A percentile compares a stretch with the other conserved stretches of the same genome.
Evolutionary conservation across 2,113 vertebrate species (phyloP).

Genomic region (Hemicordylus capensis): DNA sequence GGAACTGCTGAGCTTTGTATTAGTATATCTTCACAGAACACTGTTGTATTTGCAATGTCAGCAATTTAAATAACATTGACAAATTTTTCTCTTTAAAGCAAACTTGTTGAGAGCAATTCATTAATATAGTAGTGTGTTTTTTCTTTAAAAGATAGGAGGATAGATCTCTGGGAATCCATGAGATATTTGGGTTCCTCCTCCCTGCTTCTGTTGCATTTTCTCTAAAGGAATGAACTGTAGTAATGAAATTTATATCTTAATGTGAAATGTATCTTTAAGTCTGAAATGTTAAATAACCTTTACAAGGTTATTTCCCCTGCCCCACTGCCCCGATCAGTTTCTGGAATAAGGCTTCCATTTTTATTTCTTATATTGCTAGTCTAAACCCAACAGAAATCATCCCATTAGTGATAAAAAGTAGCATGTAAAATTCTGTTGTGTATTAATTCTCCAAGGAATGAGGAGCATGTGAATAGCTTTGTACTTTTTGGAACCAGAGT

Average conservation of each 20-base stretch:
- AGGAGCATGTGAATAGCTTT: too few species aligned
- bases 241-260: neutral
- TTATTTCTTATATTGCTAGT: neutral
- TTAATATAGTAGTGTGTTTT: neutral
- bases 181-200: neutral
- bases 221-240: neutral
- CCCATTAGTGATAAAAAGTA: neutral
- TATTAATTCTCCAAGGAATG: neutral
- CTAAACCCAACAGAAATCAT: neutral
- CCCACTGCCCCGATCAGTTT: neutral
- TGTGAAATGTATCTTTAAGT: neutral
- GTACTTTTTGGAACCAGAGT: neutral
- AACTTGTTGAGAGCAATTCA: constrained; percentile 9
- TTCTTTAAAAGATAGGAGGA: neutral
- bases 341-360: neutral
- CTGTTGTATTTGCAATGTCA: constrained; percentile 11
- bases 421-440: neutral
- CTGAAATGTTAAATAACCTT: neutral
- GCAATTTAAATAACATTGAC: neutral
- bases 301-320: neutral
- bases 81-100: constrained; percentile 34
- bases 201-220: neutral
- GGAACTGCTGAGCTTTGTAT: constrained; percentile 49
- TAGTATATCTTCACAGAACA: constrained; percentile 41
- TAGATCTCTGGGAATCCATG: neutral